Evolutionary conservation across 2,113 vertebrate genomes (phyloP).

Genomic region (Mungos mungo): DNA sequence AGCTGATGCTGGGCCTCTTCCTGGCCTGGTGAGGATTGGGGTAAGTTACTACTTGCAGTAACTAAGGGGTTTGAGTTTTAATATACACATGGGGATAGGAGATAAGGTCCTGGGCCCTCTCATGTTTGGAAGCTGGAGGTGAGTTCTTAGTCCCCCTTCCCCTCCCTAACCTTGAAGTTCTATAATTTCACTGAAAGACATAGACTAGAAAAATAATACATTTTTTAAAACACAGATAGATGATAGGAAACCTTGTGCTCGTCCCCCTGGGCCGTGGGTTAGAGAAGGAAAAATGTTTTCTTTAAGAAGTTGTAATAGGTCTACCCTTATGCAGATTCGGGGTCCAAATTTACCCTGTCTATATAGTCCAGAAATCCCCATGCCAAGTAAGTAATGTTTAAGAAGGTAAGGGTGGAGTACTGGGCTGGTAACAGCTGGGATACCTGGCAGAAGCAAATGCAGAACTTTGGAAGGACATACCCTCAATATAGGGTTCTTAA

Average conservation of each 20-base stretch:
- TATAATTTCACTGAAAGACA: conserved; percentile 12
- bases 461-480: background rate
- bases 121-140: background rate
- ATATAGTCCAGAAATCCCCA: background rate
- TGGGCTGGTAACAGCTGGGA: background rate
- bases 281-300: background rate
- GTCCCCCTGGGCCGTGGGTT: background rate
- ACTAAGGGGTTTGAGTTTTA: background rate
- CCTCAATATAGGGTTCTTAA: background rate
- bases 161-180: background rate
- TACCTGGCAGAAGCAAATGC: background rate
- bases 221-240: background rate
- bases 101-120: background rate
- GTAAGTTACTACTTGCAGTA: background rate
- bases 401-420: background rate
- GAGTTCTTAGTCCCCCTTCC: background rate
- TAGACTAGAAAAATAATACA: background rate
- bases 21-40: background rate
- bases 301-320: background rate
- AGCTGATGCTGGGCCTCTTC: background rate
- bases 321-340: background rate
- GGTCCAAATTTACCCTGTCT: background rate
- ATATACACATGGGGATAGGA: background rate
- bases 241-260: background rate
- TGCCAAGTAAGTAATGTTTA: background rate